Base-by-base conservation (phyloP, 1,140 invertebrate genomes). In the Lasaia peninsularis region DNA sequence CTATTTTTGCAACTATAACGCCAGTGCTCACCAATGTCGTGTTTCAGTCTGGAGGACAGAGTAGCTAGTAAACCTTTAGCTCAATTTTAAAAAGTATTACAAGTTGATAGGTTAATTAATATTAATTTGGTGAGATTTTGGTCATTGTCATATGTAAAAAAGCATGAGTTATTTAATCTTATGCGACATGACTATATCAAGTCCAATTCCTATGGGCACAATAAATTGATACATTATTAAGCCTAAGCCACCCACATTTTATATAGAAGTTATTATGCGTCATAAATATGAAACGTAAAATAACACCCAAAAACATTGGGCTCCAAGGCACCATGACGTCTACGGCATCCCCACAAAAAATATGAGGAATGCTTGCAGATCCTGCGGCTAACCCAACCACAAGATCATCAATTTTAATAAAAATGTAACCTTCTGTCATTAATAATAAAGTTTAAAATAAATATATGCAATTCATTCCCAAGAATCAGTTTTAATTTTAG, bases 271-370 rank as follows among this genome's bases (percentile, higher is more conserved):
- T 82, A 83, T 87, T 86, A 86, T 88, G 86, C 76, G 76, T 86
- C 86, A 88, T 86, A 88, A 88, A 88, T 85, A 86, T 85, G 77
- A 75, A 85, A 86, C 83, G 80, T 88, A 85, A 88, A 88, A 87
- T 88, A 87, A 88, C 86, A 83, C 80, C 79, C 78, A 83, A 85
- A 85, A 88, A 88, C 78, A 86, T 80, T 78, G 81, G 64, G 73
- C 81, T 76, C 76, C 69, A 72, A 78, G 85, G 86, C 86, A 88
- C 86, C 86, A 80, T 76, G 75, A 71, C 75, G 86, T 88, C 86
- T 88, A 78, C 80, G 73, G 71, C 60, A 54, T 60, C 62, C 69
- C 67, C 56, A 86, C 72, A 86, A 87, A 86, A 88, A 88, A 83
- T 55, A 40, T 73, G 69, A 60, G 66, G 82, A 67, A 83, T 81